These are phyloP conservation scores for Argya squamiceps DNA, from an alignment of 2,797 vertebrate species.

Conservation along the genomic window DNA sequence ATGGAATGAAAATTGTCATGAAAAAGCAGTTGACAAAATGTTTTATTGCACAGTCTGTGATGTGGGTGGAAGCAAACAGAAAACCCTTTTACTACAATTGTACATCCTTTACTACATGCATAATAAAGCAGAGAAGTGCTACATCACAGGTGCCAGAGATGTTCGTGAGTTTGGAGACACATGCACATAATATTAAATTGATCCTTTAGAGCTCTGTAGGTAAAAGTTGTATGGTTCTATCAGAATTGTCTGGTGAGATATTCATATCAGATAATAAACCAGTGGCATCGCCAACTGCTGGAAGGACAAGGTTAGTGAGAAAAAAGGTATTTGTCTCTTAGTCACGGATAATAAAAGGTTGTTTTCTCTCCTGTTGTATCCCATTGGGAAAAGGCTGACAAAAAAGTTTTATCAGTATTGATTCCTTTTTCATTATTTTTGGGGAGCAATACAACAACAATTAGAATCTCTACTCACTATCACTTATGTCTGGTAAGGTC, in stretches of 20 bases:
- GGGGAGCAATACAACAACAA: background rate
- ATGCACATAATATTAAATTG: background rate
- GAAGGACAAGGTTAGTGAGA: background rate
- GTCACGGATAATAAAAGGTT: background rate
- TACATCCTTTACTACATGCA: background rate
- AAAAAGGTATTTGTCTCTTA: background rate
- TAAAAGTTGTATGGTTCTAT: background rate
- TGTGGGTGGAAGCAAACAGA: background rate
- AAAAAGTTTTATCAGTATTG: background rate
- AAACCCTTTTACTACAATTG: background rate
- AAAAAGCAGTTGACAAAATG: slow-evolving; percentile 15
- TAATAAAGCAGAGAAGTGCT: slow-evolving; percentile 3
- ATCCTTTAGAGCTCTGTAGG: background rate
- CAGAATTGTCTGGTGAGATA: background rate
- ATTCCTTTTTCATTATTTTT: background rate
- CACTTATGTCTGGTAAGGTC: background rate
- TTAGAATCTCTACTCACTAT: background rate
- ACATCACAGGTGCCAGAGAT: background rate
- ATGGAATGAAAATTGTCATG: background rate
- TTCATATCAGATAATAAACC: background rate
- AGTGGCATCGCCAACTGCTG: background rate
- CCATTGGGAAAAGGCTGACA: background rate
- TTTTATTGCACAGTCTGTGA: background rate
- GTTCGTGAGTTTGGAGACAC: accelerated
- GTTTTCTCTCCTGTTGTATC: background rate